Evolutionary conservation across 2,113 vertebrate genomes (phyloP).

Genomic region (Myiozetetes cayanensis): DNA sequence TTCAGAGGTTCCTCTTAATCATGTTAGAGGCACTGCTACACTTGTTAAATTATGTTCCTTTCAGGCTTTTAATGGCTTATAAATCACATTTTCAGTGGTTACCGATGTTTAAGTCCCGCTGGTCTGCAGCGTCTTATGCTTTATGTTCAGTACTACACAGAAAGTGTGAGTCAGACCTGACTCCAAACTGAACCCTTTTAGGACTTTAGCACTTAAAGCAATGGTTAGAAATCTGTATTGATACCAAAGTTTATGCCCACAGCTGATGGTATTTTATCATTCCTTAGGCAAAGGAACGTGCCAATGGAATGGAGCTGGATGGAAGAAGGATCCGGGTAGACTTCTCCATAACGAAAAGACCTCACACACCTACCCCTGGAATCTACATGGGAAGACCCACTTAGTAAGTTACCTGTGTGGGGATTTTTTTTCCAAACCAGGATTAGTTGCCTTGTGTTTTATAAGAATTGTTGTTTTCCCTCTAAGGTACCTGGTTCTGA

Average conservation of each 20-base stretch:
- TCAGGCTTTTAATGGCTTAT: background rate
- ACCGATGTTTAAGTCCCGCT: background rate
- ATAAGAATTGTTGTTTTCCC: background rate
- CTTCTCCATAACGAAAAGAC: slow-evolving; percentile 95
- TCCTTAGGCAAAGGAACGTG: slow-evolving; percentile 90
- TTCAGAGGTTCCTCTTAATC: background rate
- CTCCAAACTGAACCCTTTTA: background rate
- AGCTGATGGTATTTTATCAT: background rate
- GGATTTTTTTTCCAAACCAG: background rate
- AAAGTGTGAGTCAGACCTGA: background rate
- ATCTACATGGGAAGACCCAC: slow-evolving; percentile 98
- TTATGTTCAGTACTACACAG: background rate
- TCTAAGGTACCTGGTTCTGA: background rate
- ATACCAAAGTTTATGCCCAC: background rate
- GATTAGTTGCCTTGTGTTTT: background rate
- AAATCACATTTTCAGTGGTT: background rate
- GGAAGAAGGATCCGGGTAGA: slow-evolving; percentile 94
- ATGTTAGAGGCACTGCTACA: background rate
- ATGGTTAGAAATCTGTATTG: background rate
- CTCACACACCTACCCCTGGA: slow-evolving; percentile 94
- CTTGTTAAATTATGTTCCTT: background rate
- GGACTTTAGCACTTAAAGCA: background rate
- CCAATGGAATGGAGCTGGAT: slow-evolving; percentile 97
- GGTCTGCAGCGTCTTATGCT: background rate
- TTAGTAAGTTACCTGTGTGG: slow-evolving; percentile 78